These are phyloP conservation scores for Beroe forskalii DNA, from an alignment of 37 sponge, comb jelly and placozoan genomes.

Conservation along the genomic window DNA sequence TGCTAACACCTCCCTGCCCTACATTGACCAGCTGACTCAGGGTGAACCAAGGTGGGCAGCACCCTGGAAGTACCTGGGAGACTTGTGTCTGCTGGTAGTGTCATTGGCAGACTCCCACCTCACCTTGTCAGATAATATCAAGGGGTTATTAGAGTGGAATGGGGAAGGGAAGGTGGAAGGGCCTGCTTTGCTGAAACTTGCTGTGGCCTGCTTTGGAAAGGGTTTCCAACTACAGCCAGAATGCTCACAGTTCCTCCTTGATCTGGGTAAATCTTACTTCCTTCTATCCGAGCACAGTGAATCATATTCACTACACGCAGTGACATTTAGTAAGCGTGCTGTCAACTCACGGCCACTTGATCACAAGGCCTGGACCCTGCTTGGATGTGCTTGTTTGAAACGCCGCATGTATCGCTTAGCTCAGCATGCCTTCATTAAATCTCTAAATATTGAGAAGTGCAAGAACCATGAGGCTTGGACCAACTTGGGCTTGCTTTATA, in stretches of 20 bases:
- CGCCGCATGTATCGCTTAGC: not conserved
- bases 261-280: not conserved
- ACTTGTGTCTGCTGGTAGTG: not conserved
- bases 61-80: constrained; percentile 47
- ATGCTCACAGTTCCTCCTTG: constrained; percentile 7
- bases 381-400: constrained; percentile 1
- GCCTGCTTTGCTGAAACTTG: not conserved
- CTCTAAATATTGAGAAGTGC: not conserved
- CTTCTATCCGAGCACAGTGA: not conserved
- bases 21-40: not conserved
- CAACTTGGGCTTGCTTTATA: constrained; percentile 13
- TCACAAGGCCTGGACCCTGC: constrained; percentile 10
- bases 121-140: not conserved
- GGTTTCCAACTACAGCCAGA: not conserved
- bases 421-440: constrained; percentile 47
- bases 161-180: not conserved
- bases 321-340: constrained; percentile 1
- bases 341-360: not conserved
- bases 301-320: not conserved
- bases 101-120: not conserved
- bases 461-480: constrained; percentile 19
- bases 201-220: not conserved
- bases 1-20: not conserved
- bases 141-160: not conserved
- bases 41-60: constrained; percentile 32